Base-by-base conservation (phyloP, 2,888 invertebrate species). In the Ditula angustiorana region DNA sequence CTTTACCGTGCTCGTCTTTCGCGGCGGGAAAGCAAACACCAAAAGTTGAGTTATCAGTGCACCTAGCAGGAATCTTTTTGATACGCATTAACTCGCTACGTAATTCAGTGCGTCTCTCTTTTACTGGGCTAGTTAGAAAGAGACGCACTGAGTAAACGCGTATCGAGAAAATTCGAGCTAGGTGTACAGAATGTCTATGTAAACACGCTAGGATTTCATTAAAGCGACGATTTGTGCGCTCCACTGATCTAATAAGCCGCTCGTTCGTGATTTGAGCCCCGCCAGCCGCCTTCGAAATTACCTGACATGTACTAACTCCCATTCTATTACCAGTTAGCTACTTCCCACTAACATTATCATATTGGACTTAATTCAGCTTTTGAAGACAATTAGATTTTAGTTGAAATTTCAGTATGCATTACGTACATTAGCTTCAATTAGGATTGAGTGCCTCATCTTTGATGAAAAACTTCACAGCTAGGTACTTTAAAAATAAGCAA, bases 291-390 rank as follows among this genome's bases (percentile, higher is more conserved):
- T 78, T 77, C 82, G 81, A 85, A 88, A 87, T 88, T 88, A 81
- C 83, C 81, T 82, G 84, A 84, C 83, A 85, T 83, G 82, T 77
- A 76, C 78, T 79, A 79, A 72, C 79, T 80, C 78, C 81, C 76
- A 83, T 85, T 80, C 78, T 82, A 75, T 75, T 82, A 76, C 83
- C 79, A 80, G 81, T 86, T 82, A 83, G 75, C 75, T 73, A 73
- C 76, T 81, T 77, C 72, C 79, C 76, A 72, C 74, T 67, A 76
- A 70, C 74, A 81, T 80, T 76, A 81, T 78, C 75, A 77, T 72
- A 75, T 79, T 80, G 76, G 68, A 77, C 76, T 73, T 76, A 74
- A 75, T 72, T 52, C 41, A 23, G 61, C 61, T 53, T 61, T 60
- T 60, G 59, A 46, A 53, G 52, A 23, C 53, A 53, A 16, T 30